Percentiles rank a stretch among this genome's conserved stretches.
phyloP scores from a whole-genome alignment of 92 coral and sea anemone genomes.

The Phymanthus crucifer region DNA sequence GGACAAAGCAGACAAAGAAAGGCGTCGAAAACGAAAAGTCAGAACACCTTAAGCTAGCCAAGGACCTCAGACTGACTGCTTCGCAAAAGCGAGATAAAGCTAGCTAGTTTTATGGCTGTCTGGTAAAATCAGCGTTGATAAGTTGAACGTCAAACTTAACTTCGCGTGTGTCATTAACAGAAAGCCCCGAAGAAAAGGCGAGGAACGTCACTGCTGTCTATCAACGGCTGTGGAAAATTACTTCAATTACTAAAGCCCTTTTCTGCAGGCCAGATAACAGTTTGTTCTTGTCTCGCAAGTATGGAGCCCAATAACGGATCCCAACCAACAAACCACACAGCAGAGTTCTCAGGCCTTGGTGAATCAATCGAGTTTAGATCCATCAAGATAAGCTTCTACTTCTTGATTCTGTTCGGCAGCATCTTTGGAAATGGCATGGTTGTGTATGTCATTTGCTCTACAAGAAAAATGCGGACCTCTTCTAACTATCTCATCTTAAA shows the following conservation, averaged over 20 bases:
- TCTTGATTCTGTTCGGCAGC: conserved; percentile 50
- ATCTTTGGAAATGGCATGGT: conserved; percentile 59
- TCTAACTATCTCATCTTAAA: conserved; percentile 63
- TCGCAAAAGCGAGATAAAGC: background rate
- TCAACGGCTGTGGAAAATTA: background rate
- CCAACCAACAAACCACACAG: background rate
- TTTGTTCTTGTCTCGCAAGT: background rate
- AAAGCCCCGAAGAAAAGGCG: background rate
- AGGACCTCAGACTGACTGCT: background rate
- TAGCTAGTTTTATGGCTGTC: background rate
- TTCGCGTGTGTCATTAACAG: background rate
- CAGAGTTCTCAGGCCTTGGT: background rate
- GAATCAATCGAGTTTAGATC: conserved; percentile 51
- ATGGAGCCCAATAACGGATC: background rate
- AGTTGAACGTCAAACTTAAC: background rate
- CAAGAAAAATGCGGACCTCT: conserved; percentile 41
- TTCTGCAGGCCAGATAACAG: background rate
- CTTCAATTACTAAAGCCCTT: background rate
- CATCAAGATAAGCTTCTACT: conserved; percentile 42
- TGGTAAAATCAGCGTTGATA: background rate
- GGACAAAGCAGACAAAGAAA: background rate
- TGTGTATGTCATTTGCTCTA: conserved; percentile 45
- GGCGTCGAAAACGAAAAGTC: background rate
- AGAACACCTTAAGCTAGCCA: background rate
- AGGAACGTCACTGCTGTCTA: background rate